These are phyloP conservation scores for Poicephalus meyeri DNA, from an alignment of 2,113 vertebrate species.

Conservation along the genomic window DNA sequence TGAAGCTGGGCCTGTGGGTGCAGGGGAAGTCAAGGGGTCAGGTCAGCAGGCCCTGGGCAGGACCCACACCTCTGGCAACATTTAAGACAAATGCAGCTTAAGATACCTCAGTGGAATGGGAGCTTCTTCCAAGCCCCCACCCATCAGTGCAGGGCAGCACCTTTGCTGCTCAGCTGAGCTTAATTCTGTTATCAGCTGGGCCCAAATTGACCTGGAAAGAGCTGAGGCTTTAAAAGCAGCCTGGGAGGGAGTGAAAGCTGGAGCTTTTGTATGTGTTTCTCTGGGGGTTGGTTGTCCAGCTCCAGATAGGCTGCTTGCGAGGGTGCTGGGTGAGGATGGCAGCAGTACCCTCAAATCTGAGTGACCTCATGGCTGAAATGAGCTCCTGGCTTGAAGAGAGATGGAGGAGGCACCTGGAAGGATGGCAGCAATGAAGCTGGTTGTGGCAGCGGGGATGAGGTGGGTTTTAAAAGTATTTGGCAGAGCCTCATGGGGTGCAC, in stretches of 20 bases:
- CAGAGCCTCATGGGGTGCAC: neutral
- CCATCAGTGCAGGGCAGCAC: neutral
- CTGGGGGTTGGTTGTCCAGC: neutral
- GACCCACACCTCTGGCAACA: neutral
- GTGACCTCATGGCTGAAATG: neutral
- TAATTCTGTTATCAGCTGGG: neutral
- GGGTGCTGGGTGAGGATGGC: neutral
- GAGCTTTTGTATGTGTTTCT: no score
- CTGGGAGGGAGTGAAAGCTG: neutral
- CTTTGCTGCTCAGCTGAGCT: neutral
- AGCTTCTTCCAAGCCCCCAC: neutral
- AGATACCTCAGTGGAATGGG: neutral
- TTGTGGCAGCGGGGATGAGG: neutral
- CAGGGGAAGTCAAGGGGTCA: neutral
- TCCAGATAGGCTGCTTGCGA: neutral
- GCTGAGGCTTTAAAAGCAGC: conserved; percentile 23
- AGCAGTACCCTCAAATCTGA: neutral
- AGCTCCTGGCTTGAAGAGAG: neutral
- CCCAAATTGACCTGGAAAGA: conserved; percentile 3
- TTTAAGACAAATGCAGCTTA: neutral
- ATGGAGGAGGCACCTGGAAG: neutral
- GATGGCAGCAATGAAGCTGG: neutral
- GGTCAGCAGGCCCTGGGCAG: neutral
- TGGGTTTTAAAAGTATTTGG: neutral
- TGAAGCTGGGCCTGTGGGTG: neutral